These are phyloP conservation scores for Drosophila takahashii DNA, from an alignment of 1,140 invertebrate genomes.

Conservation along the genomic window DNA sequence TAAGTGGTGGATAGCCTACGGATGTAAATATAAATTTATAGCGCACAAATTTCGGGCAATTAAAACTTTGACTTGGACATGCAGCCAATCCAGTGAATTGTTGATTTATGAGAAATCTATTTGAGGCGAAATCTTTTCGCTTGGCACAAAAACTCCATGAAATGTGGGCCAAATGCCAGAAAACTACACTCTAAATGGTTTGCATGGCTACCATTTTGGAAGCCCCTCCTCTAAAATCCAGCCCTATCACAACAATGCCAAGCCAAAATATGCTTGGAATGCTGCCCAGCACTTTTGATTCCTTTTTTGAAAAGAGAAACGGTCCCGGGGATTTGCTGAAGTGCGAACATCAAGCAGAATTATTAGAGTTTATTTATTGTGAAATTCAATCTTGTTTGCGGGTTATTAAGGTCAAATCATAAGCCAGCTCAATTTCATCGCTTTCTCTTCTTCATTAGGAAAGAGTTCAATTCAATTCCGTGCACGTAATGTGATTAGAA, in stretches of 20 bases:
- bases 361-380: constrained; percentile 52
- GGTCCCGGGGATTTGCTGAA: constrained; percentile 38
- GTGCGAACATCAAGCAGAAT: constrained; percentile 50
- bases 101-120: constrained; percentile 44
- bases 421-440: constrained; percentile 19
- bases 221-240: not conserved
- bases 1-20: constrained; percentile 14
- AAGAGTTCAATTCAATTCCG: constrained; percentile 27
- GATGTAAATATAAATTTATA: constrained; percentile 19
- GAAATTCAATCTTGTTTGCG: constrained; percentile 5
- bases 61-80: constrained; percentile 37
- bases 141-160: constrained; percentile 13
- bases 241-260: constrained; percentile 16
- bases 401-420: constrained; percentile 2
- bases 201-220: constrained; percentile 1
- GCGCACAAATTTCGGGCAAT: constrained; percentile 41
- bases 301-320: not conserved
- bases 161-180: constrained; percentile 42
- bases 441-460: not conserved
- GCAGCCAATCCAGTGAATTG: constrained; percentile 5
- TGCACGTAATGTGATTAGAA: constrained; percentile 40
- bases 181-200: constrained; percentile 1
- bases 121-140: constrained; percentile 2
- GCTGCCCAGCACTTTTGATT: constrained; percentile 37
- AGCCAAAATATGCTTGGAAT: constrained; percentile 36